phyloP scores from a whole-genome alignment of 2,888 invertebrate genomes.

The Gymnosoma rotundatum region DNA sequence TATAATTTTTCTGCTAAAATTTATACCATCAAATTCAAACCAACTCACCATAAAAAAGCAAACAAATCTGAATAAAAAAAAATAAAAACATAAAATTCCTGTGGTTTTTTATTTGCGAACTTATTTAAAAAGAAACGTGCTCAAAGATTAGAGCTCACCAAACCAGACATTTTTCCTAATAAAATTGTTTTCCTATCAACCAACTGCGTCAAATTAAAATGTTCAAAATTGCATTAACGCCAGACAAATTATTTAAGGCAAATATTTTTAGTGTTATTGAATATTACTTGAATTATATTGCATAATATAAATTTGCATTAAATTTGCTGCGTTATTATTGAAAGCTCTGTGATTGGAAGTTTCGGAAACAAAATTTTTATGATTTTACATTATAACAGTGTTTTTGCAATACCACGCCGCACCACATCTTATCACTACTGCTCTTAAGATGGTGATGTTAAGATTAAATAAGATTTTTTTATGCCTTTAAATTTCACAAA shows the following conservation, averaged over 20 bases:
- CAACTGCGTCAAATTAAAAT: neutral
- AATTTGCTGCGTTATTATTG: neutral
- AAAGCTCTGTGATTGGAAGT: constrained; percentile 20
- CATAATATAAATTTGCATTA: constrained; percentile 29
- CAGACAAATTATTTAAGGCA: constrained; percentile 50
- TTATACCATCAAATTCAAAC: constrained; percentile 10
- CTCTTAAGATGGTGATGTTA: constrained; percentile 58
- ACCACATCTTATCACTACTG: constrained; percentile 7
- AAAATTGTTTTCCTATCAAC: constrained; percentile 20
- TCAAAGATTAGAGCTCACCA: constrained; percentile 12
- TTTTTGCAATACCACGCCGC: constrained; percentile 7
- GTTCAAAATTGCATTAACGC: constrained; percentile 29
- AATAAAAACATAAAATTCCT: constrained; percentile 17
- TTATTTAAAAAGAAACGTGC: constrained; percentile 35
- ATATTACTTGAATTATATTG: constrained; percentile 28
- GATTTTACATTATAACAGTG: constrained; percentile 10
- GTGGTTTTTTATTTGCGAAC: constrained; percentile 40
- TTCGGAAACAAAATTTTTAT: constrained; percentile 28
- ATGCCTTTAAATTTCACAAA: neutral
- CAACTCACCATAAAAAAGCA: constrained; percentile 3
- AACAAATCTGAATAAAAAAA: constrained; percentile 1
- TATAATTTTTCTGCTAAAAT: constrained; percentile 16
- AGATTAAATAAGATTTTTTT: constrained; percentile 52
- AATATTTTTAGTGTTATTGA: constrained; percentile 52
- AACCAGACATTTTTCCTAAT: constrained; percentile 20